Evolutionary conservation across 2,888 invertebrate genomes (phyloP), one percentile per base, ranked within the genome.

Genomic region (Arge pagana): DNA sequence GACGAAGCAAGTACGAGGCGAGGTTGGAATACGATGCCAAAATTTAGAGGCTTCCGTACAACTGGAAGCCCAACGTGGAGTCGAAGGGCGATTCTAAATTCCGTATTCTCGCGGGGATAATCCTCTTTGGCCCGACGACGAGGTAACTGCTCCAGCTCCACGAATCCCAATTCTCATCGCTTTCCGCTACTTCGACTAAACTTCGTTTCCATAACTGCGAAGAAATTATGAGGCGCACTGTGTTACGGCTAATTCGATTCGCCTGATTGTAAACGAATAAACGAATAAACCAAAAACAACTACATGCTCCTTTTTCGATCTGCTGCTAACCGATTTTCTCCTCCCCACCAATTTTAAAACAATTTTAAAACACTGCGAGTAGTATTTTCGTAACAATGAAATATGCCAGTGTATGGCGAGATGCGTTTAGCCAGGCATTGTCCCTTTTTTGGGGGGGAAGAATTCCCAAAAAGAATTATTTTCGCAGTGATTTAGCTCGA

Each of bases 141-240:
- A 8, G 10, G 45, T 45, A 45, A 45, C 35, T 45, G 45, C 45
- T 45, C 35, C 33, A 45, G 45, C 24, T 45, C 15, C 33, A 33
- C 31, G 35, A n/a, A n/a, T n/a, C n/a, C n/a, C n/a, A n/a, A n/a
- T n/a, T n/a, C n/a, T 35, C 45, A 23, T 45, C 45, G 33, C 42
- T 24, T 16, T 11, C 42, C 16, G 23, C 31, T 33, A 45, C 45
- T 45, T 45, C 35, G 33, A 45, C 23, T 45, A 18, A 45, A 45
- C 33, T 45, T 33, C 23, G 35, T 45, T 45, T 33, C 21, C 45
- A 45, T 45, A 45, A 45, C 45, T 45, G 45, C 45, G 23, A 45
- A 45, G 33, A 45, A 45, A 45, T 45, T 45, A 45, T 45, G 45
- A 45, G 33, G 45, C n/a, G n/a, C n/a, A n/a, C n/a, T n/a, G n/a